Conservation (phyloP, 2,113 vertebrate species). For the Chitala chitala region DNA sequence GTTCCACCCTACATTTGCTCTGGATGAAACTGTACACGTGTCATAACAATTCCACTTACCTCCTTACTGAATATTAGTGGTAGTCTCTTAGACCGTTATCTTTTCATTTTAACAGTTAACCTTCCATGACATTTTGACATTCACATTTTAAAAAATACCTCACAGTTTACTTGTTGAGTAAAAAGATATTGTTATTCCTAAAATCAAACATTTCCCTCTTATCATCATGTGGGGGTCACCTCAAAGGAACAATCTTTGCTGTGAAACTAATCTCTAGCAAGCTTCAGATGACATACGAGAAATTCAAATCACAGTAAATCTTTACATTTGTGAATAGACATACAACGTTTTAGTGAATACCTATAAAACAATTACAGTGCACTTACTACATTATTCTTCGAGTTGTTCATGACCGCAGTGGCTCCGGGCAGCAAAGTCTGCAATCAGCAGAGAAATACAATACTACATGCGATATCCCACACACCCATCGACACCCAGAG, state of each 20-base stretch:
- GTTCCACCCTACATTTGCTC: neutral
- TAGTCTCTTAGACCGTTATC: neutral
- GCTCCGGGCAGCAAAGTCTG: conserved; percentile 41
- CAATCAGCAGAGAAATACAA: conserved; percentile 50
- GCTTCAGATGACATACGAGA: too few species aligned
- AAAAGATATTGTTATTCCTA: too few species aligned
- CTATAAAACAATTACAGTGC: neutral
- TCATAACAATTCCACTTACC: too few species aligned
- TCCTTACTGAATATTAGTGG: too few species aligned
- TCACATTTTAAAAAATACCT: too few species aligned
- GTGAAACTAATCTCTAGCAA: too few species aligned
- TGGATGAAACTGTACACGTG: neutral
- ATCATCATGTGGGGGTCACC: too few species aligned
- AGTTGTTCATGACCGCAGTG: conserved; percentile 55
- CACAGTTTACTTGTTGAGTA: too few species aligned
- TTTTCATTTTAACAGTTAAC: too few species aligned
- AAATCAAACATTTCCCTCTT: too few species aligned
- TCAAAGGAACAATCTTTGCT: too few species aligned
- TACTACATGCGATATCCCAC: conserved; percentile 30
- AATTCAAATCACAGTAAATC: neutral
- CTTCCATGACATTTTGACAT: too few species aligned
- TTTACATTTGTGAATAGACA: neutral
- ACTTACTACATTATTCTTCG: conserved; percentile 58
- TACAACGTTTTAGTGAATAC: neutral
- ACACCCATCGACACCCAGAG: conserved; percentile 34